These are phyloP conservation scores for Clarias platycephalus DNA, from an alignment of 2,797 vertebrate genomes.

Conservation along the genomic window DNA sequence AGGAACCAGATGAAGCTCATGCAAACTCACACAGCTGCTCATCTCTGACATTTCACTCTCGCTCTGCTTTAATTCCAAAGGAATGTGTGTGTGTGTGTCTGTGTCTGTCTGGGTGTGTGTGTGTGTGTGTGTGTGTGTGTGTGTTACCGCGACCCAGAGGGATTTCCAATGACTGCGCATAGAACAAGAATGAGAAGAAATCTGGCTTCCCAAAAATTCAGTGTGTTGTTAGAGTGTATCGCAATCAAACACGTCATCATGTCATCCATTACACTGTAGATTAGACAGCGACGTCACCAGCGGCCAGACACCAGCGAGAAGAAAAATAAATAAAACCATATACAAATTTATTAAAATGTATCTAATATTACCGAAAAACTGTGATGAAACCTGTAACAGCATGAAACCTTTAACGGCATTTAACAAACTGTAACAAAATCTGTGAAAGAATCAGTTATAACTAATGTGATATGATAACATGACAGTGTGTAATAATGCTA, in stretches of 20 bases:
- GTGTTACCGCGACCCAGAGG: neutral
- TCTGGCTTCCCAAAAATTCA: neutral
- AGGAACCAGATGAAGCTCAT: constrained; percentile 3
- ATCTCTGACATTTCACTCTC: constrained; percentile 27
- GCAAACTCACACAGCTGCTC: neutral
- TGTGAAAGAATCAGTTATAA: neutral
- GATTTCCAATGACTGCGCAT: neutral
- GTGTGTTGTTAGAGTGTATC: neutral
- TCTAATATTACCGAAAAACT: neutral
- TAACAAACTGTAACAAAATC: neutral
- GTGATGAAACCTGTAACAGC: neutral
- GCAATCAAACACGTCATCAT: neutral
- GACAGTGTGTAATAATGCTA: neutral
- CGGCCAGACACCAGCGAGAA: too few relatives aligned
- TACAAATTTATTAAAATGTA: too few relatives aligned
- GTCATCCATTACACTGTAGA: neutral
- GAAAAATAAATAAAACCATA: too few relatives aligned
- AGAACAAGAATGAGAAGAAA: neutral
- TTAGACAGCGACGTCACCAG: neutral
- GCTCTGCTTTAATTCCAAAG: neutral
- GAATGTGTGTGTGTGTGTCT: constrained; percentile 17
- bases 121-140: neutral
- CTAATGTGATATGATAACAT: too few relatives aligned
- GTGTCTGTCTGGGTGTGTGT: neutral
- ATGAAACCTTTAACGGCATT: neutral